phyloP scores from a whole-genome alignment of 2,797 vertebrate genomes.

The Hipposideros larvatus region DNA sequence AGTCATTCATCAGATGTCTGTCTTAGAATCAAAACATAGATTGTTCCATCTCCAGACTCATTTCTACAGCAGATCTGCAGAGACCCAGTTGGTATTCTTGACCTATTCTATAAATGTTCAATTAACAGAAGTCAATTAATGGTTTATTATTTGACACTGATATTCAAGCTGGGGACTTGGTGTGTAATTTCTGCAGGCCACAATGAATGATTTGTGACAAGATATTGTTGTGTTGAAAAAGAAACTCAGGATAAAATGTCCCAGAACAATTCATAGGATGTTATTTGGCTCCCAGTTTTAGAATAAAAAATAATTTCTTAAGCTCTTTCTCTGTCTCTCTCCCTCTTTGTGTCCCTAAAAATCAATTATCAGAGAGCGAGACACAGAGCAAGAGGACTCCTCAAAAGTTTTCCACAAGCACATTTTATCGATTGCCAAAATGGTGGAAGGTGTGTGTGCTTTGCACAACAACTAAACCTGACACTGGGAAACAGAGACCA shows the following conservation, averaged over 20 bases:
- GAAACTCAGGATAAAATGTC: slow-evolving; percentile 71
- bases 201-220: slow-evolving; percentile 75
- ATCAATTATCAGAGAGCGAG: neutral
- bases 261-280: slow-evolving; percentile 76
- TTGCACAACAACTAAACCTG: neutral
- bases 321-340: neutral
- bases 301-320: slow-evolving; percentile 17
- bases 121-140: slow-evolving; percentile 74
- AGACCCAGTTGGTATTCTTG: slow-evolving; percentile 51
- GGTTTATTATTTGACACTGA: slow-evolving; percentile 75
- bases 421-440: neutral
- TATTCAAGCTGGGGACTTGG: slow-evolving; percentile 58
- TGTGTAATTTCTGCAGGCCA: slow-evolving; percentile 55
- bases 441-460: neutral
- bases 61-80: slow-evolving; percentile 66
- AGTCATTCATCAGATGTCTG: slow-evolving; percentile 48
- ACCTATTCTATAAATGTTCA: slow-evolving; percentile 65
- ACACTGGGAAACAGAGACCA: neutral
- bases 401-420: neutral
- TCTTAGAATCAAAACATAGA: slow-evolving; percentile 64
- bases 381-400: neutral
- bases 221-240: slow-evolving; percentile 59
- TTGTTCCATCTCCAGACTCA: slow-evolving; percentile 24
- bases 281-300: slow-evolving; percentile 62
- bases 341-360: slow-evolving; percentile 27